phyloP scores from a whole-genome alignment of 2,888 invertebrate species.

The Chydorus sphaericus region DNA sequence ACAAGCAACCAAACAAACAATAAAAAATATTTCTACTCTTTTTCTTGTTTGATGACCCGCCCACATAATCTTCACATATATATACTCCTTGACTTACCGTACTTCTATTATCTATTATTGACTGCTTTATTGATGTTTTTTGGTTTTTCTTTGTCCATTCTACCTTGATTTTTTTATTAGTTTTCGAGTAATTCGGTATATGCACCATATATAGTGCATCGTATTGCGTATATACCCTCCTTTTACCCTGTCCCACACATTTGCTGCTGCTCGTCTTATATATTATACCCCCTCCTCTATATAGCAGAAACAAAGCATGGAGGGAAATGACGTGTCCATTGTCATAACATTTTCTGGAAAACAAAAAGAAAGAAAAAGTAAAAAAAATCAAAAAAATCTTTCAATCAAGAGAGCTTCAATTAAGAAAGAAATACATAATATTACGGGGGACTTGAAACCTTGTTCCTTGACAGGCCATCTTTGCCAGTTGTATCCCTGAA shows the following conservation, averaged over 20 bases:
- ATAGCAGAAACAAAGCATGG: constrained; percentile 12
- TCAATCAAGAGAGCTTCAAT: neutral
- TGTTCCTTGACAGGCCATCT: constrained; percentile 69
- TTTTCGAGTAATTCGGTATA: neutral
- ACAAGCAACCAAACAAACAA: neutral
- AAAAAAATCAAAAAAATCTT: neutral
- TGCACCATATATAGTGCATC: too few species aligned
- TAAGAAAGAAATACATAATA: neutral
- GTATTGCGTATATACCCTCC: too few species aligned
- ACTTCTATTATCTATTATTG: neutral
- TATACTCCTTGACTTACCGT: too few species aligned
- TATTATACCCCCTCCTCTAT: too few species aligned
- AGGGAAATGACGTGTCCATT: constrained; percentile 8
- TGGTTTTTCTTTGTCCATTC: neutral
- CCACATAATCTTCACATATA: too few species aligned
- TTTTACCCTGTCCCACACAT: too few species aligned
- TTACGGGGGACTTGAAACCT: neutral
- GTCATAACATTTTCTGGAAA: neutral
- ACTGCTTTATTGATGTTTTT: neutral
- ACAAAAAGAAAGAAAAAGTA: neutral
- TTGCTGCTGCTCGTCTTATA: too few species aligned
- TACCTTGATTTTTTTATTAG: neutral
- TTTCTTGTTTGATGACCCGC: neutral
- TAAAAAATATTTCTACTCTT: neutral
- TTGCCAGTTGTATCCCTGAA: constrained; percentile 99